These are phyloP conservation scores for Heliocidaris erythrogramma DNA, from an alignment of 35 echinoderm and acorn worm genomes.

Conservation along the genomic window DNA sequence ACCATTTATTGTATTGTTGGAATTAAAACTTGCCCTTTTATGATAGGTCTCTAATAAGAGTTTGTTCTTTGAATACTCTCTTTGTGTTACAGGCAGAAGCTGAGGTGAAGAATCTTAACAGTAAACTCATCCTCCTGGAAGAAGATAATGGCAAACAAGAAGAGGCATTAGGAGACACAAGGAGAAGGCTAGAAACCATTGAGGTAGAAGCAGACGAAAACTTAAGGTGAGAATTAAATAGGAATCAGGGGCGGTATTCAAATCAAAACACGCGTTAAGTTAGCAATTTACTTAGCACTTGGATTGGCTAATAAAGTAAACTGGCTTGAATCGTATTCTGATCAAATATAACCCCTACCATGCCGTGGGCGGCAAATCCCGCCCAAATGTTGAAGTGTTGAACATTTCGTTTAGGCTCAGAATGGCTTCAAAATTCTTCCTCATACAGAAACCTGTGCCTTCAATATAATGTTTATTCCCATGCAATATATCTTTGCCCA, in stretches of 20 bases:
- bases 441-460: too few relatives aligned
- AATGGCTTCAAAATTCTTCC: too few relatives aligned
- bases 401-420: too few relatives aligned
- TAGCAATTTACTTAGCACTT: not conserved
- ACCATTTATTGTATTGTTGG: too few relatives aligned
- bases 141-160: slow-evolving; percentile 50
- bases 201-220: slow-evolving; percentile 47
- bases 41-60: too few relatives aligned
- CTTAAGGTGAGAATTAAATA: slow-evolving; percentile 6
- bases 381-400: too few relatives aligned
- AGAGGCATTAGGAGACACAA: slow-evolving; percentile 45
- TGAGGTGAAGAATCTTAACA: slow-evolving; percentile 49
- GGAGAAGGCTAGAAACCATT: slow-evolving; percentile 47
- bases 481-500: too few relatives aligned
- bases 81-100: slow-evolving; percentile 25
- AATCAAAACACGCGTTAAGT: not conserved
- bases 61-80: not conserved
- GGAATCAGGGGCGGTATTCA: not conserved
- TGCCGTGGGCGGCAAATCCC: too few relatives aligned
- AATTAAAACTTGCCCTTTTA: too few relatives aligned
- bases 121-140: slow-evolving; percentile 48
- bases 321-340: not conserved
- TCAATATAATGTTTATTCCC: too few relatives aligned
- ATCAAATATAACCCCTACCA: too few relatives aligned
- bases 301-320: not conserved